A percentile compares a stretch with the other conserved stretches of the same genome.
Evolutionary conservation across 2,888 invertebrate genomes (phyloP).

Genomic region (Sinhomidia bicolor): DNA sequence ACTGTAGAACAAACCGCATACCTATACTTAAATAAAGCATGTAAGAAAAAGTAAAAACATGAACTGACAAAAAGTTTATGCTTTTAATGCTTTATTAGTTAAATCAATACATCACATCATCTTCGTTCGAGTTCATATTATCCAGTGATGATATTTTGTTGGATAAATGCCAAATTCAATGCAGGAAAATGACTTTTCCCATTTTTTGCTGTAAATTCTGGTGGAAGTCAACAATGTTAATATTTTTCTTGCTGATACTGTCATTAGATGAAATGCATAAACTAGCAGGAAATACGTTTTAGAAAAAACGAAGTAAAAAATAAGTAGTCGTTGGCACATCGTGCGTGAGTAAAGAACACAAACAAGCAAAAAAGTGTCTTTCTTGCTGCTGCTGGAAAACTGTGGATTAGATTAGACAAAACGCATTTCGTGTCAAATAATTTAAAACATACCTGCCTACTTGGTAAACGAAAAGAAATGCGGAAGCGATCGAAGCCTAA

Average conservation of each 20-base stretch:
- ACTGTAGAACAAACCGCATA: no score
- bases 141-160: background rate
- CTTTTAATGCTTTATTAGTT: no score
- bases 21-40: no score
- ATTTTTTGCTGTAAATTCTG: background rate
- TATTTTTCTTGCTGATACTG: background rate
- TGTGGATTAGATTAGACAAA: background rate
- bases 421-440: slow-evolving; percentile 3
- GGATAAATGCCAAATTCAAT: background rate
- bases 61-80: no score
- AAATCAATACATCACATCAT: no score
- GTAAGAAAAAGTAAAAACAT: no score
- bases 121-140: no score
- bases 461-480: no score
- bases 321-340: background rate
- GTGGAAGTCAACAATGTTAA: background rate
- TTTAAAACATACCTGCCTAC: background rate
- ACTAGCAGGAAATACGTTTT: background rate
- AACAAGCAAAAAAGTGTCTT: background rate
- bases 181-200: background rate
- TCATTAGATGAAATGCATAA: slow-evolving; percentile 7
- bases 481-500: slow-evolving; percentile 11
- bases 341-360: slow-evolving; percentile 12
- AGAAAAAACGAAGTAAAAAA: background rate
- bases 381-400: background rate